phyloP scores from a whole-genome alignment of 2,888 invertebrate species.

The Anarsia innoxiella region DNA sequence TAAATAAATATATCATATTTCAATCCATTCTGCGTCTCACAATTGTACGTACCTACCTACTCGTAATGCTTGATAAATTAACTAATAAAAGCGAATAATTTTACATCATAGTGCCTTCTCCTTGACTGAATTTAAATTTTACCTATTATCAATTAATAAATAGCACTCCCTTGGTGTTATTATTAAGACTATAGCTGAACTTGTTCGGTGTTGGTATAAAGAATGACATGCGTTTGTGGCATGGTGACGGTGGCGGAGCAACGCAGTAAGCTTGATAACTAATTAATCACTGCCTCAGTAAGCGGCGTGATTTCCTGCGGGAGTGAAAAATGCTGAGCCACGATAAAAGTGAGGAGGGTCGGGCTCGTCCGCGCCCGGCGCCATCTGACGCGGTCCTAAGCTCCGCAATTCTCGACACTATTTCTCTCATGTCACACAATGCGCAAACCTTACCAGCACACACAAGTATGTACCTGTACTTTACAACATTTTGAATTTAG shows the following conservation, averaged over 20 bases:
- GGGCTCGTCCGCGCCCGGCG: constrained; percentile 1
- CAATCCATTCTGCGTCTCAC: too few species aligned
- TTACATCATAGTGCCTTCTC: too few species aligned
- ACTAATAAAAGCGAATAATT: too few species aligned
- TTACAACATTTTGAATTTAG: background rate
- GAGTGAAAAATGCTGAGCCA: constrained; percentile 59
- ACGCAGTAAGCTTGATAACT: constrained; percentile 35
- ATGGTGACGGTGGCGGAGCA: constrained; percentile 2
- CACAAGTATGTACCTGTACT: too few species aligned
- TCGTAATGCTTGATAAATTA: too few species aligned
- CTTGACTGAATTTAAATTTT: too few species aligned
- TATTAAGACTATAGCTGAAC: too few species aligned
- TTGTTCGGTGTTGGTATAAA: too few species aligned
- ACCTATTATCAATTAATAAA: too few species aligned
- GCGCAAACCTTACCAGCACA: constrained; percentile 13
- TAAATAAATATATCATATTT: too few species aligned
- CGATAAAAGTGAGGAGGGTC: constrained; percentile 59
- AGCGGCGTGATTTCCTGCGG: constrained; percentile 50
- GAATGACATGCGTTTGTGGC: background rate
- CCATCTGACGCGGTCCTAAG: constrained; percentile 11
- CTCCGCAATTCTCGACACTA: background rate
- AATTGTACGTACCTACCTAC: too few species aligned
- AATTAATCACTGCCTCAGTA: constrained; percentile 59
- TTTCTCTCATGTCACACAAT: constrained; percentile 5
- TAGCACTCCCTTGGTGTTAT: too few species aligned